A percentile compares a stretch with the other conserved stretches of the same genome.
Evolutionary conservation across 2,888 invertebrate genomes (phyloP).

Genomic region (Nasonovia ribisnigri): DNA sequence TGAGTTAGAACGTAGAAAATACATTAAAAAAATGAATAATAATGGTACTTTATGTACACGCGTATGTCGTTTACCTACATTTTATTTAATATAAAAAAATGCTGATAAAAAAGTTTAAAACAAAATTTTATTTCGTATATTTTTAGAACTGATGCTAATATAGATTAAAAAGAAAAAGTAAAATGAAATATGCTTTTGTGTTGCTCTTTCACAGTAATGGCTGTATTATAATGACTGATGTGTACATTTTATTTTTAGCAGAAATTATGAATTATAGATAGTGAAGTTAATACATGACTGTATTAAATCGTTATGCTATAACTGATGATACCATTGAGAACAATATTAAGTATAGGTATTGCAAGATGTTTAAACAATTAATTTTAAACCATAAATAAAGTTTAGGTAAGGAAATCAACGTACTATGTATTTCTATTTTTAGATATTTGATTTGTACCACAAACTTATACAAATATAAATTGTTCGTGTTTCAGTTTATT

Average conservation of each 20-base stretch:
- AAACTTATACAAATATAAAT: not conserved
- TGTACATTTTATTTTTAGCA: not conserved
- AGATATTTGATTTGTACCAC: not conserved
- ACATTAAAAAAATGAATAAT: not conserved
- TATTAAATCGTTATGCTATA: not conserved
- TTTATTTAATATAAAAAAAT: not conserved
- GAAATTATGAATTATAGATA: not conserved
- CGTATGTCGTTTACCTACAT: not conserved
- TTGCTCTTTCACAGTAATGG: not conserved
- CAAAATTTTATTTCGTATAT: not conserved
- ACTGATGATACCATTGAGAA: not conserved
- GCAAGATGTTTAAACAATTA: not conserved
- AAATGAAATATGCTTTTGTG: conserved; percentile 2
- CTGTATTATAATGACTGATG: not conserved
- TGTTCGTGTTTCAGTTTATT: not conserved
- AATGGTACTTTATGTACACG: not conserved
- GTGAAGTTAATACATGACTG: not conserved
- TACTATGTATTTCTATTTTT: not conserved
- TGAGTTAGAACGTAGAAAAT: not conserved
- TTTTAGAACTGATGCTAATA: not conserved
- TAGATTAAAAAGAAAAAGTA: conserved; percentile 9
- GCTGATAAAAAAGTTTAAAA: not conserved
- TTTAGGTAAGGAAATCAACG: not conserved
- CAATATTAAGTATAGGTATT: not conserved
- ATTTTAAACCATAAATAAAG: not conserved